Evolutionary conservation across 2,113 vertebrate genomes (phyloP), one percentile per base, ranked within the genome.

Genomic region (Elephantulus edwardii): DNA sequence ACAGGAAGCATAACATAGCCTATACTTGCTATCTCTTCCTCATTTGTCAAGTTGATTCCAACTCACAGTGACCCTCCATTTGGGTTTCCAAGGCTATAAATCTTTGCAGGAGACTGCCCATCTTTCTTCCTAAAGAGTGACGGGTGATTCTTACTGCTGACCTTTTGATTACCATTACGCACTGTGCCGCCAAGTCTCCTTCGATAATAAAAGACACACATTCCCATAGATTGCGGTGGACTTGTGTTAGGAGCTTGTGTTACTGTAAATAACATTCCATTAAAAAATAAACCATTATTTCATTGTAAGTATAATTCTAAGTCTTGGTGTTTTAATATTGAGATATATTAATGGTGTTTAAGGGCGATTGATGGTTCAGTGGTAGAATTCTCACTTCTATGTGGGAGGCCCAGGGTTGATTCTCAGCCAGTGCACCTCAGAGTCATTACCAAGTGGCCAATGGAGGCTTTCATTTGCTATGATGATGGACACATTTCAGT

Each of bases 311-410:
- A 89, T 95, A 93, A 94, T 60, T 24, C 24, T 26, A 60, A 30
- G 89, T 94, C 91, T 86, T 92, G 91, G 68, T 94, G 92, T 96
- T 89, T 95, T 93, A 86, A 92, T 91, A 84, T 93, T 89, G 93
- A 95, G 89, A 94, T 90, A 83, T 94, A 91, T 88, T 95, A 92
- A 92, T 93, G 94, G 76, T 96, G 92, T 96, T 94, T 95, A n/a
- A 17, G 64, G 5, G 2, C 64, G n/a, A 35, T 4, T 66, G 64
- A 8, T 19, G 6, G 33, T 66, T 66, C n/a, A 66, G 17, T 17
- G n/a, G n/a, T 35, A 66, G 9, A 9, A 66, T 19, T 35, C n/a
- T 35, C 11, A 10, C 64, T 66, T 66, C n/a, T 28, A 19, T 35
- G 33, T 11, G 5, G 19, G 35, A 58, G 56, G 17, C 8, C 3